Base-by-base conservation (phyloP, 2,888 invertebrate species). In the Clepsis dumicolana region DNA sequence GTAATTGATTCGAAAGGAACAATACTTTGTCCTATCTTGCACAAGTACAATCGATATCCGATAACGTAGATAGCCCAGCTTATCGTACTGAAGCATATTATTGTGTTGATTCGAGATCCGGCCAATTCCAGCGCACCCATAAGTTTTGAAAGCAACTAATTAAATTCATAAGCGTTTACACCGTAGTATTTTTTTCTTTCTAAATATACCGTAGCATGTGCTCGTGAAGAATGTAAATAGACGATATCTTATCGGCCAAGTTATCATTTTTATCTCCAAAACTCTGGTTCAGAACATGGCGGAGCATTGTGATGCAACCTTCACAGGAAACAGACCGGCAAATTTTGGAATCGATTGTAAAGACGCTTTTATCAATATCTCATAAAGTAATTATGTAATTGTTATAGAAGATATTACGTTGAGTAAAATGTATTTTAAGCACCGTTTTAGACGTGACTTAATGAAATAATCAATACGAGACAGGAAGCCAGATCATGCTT, bases 181-280 rank as follows among this genome's bases (percentile, higher is more conserved):
- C 2, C 54, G 29, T 29, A 29, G n/a, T n/a, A 4, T 24, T 24
- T 12, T 25, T 25, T 52, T 52, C 14, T 48, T 48, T 52, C 52
- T n/a, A 52, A 52, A 27, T 52, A 25, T 52, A 52, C 4, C 52
- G 25, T 60, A 18, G 44, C 44, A 27, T 48, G 18, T 54, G 50
- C 59, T 44, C 29, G 32, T 53, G 27, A 61, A 48, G 41, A 56
- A 71, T 65, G 64, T 62, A 65, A 68, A 68, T 70, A 70, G 35
- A 16, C 41, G 27, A 71, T 70, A 76, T 76, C 76, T 76, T 66
- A 76, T 76, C 75, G 70, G 60, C 38, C 62, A 61, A 54, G 59
- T 70, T 73, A 73, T 74, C 74, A 65, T 27, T 53, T n/a, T 73
- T 72, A 67, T 62, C 61, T 44, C 38, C 52, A 57, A 24, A 64